Percentiles rank a stretch among this genome's conserved stretches.
Conservation (phyloP, 2,888 invertebrate species). For the Lypha dubia region DNA sequence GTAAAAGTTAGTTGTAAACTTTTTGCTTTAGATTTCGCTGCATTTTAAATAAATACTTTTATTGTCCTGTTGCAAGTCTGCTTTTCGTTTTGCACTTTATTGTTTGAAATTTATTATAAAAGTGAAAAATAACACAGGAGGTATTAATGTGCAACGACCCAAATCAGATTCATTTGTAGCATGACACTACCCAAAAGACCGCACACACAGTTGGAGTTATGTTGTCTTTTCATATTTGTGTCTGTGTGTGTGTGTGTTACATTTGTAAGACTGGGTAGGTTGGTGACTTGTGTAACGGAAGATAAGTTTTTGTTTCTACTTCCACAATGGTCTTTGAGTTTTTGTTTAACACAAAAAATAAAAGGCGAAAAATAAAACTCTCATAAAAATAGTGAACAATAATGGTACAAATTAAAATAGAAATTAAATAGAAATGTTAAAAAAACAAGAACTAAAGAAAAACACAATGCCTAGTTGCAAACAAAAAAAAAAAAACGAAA, state of each 20-base stretch:
- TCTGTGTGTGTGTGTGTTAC: constrained; percentile 2
- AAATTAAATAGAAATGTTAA: constrained; percentile 45
- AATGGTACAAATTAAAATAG: constrained; percentile 41
- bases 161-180: constrained; percentile 73
- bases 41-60: constrained; percentile 42
- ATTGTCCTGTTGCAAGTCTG: constrained; percentile 1
- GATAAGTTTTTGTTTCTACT: constrained; percentile 53
- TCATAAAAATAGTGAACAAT: constrained; percentile 47
- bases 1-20: not conserved
- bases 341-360: too few species aligned
- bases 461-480: constrained; percentile 47
- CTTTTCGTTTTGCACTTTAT: constrained; percentile 16
- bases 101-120: constrained; percentile 58
- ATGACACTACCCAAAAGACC: constrained; percentile 64
- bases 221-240: constrained; percentile 35
- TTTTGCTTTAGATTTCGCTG: constrained; percentile 3
- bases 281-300: constrained; percentile 59
- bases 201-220: constrained; percentile 57
- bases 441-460: constrained; percentile 16
- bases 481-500: constrained; percentile 17
- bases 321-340: constrained; percentile 37
- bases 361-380: constrained; percentile 9
- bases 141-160: constrained; percentile 74
- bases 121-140: constrained; percentile 65
- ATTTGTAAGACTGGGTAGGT: too few species aligned